These are phyloP conservation scores for Hypena proboscidalis DNA, from an alignment of 2,888 invertebrate genomes.

Conservation along the genomic window DNA sequence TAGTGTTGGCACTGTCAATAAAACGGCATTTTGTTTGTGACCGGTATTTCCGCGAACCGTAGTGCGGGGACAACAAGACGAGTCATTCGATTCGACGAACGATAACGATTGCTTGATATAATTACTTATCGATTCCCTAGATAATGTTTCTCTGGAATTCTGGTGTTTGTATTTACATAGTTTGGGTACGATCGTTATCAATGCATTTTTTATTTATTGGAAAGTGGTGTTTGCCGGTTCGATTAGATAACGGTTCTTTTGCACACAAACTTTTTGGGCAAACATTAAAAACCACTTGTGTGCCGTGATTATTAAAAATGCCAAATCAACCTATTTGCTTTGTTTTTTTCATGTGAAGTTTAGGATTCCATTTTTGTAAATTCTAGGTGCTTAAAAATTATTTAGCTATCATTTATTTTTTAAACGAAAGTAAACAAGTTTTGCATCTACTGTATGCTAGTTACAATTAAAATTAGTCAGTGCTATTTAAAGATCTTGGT, in stretches of 20 bases:
- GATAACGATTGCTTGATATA: constrained; percentile 35
- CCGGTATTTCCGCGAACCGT: constrained; percentile 34
- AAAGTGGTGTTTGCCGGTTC: not conserved
- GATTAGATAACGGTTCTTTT: not conserved
- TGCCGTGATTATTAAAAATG: no score
- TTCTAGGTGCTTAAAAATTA: no score
- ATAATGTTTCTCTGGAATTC: constrained; percentile 34
- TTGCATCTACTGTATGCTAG: no score
- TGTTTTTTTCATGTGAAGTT: no score
- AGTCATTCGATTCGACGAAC: constrained; percentile 34
- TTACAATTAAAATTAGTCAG: no score
- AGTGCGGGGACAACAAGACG: constrained; percentile 32
- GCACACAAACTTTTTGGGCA: no score
- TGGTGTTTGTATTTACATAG: constrained; percentile 10
- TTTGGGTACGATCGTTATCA: constrained; percentile 1
- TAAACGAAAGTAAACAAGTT: no score
- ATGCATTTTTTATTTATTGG: constrained; percentile 7
- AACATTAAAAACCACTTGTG: no score
- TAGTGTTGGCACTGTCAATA: constrained; percentile 29
- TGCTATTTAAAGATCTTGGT: no score
- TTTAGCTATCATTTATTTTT: no score
- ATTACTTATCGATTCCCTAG: constrained; percentile 40
- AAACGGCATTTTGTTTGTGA: constrained; percentile 27
- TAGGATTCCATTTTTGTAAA: no score
- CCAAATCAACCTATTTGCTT: no score